Evolutionary conservation across 2,797 vertebrate genomes (phyloP), one percentile per base, ranked within the genome.

Genomic region (Myotis vivesi): DNA sequence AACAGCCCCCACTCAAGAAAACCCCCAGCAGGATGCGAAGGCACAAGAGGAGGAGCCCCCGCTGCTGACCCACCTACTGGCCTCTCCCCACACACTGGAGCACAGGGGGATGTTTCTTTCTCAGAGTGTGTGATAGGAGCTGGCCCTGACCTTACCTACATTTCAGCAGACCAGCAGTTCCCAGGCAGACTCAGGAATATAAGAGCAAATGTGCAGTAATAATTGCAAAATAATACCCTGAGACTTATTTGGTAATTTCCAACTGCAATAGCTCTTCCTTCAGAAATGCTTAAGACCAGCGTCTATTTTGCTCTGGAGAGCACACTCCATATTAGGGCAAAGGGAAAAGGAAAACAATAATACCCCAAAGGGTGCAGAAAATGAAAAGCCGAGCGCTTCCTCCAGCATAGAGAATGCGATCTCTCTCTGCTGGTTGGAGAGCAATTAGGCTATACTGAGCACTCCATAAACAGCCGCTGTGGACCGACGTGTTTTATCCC

Each of bases 31-130:
- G 41, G 66, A 25, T 41, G 28, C 44, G 80, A 44, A 20, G 79
- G 38, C 23, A 2, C 72, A 2, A 0, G 9, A 16, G 20, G 44
- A 41, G 2, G 55, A 33, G 17, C 6, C n/a, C 17, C 8, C 2
- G 0, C 2, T 9, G 1, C 3, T 17, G 5, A 22, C 19, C 36
- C 16, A 30, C 20, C 9, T 4, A 0, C 22, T 19, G 8, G 19
- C 19, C 17, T 2, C 49, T 25, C 44, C 10, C 51, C 55, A 15
- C 12, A 19, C 19, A 1, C 7, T 4, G 3, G 38, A 41, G 5
- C 2, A 2, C 9, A n/a, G 44, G 19, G 72, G n/a, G 17, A 13
- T 20, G 17, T 46, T 25, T 19, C 64, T 66, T 30, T 36, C 5
- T n/a, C 62, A n/a, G 28, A 22, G 51, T 23, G 0, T 23, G 15